Evolutionary conservation across 2,113 vertebrate genomes (phyloP).

Genomic region (Pachyramphus minor): DNA sequence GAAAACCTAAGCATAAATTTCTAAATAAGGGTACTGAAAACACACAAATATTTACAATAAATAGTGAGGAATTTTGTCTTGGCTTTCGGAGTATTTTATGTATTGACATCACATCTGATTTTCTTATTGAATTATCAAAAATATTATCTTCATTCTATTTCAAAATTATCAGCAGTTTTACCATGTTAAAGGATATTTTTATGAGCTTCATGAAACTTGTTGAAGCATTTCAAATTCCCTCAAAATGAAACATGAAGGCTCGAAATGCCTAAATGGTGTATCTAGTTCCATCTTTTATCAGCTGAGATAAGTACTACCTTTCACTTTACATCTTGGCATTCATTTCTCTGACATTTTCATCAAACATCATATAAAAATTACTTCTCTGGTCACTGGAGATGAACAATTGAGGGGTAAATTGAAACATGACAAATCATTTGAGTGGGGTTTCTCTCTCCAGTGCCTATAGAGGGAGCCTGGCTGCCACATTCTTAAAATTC

Average conservation of each 20-base stretch:
- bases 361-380: background rate
- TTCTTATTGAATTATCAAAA: background rate
- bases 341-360: background rate
- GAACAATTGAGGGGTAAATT: background rate
- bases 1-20: background rate
- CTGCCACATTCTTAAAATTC: background rate
- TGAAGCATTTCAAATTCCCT: background rate
- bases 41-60: background rate
- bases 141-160: background rate
- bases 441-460: background rate
- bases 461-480: background rate
- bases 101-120: background rate
- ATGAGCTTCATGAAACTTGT: background rate
- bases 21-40: background rate
- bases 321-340: background rate
- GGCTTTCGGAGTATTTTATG: background rate
- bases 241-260: background rate
- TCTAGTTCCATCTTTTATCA: background rate
- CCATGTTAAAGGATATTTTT: background rate
- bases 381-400: background rate
- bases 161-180: background rate
- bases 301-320: background rate
- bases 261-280: background rate
- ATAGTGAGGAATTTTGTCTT: background rate
- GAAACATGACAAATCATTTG: background rate